These are phyloP conservation scores for Oryctes rhinoceros DNA, from an alignment of 1,140 invertebrate species.

Conservation along the genomic window DNA sequence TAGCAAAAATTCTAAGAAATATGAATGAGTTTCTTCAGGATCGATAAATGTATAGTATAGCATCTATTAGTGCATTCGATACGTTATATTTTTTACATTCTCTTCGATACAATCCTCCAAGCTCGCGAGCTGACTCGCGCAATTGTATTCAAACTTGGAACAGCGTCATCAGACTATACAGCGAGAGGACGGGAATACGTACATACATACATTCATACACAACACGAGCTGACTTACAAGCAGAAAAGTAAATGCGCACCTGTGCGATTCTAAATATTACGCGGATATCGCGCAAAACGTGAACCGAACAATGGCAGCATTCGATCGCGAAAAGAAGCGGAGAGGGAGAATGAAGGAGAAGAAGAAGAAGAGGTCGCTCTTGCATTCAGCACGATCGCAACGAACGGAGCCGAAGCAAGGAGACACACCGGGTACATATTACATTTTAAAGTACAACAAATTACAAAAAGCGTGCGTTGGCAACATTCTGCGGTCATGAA, in stretches of 20 bases:
- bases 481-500: conserved; percentile 41
- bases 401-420: background rate
- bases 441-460: conserved; percentile 44
- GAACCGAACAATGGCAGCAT: background rate
- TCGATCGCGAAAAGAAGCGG: background rate
- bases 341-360: background rate
- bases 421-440: conserved; percentile 35
- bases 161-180: background rate
- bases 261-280: conserved; percentile 28
- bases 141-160: conserved; percentile 7
- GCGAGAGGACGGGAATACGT: background rate
- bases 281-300: conserved; percentile 9
- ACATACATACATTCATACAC: background rate
- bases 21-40: too few species aligned
- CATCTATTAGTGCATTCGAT: too few species aligned
- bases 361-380: background rate
- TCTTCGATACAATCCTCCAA: too few species aligned
- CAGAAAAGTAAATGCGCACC: conserved; percentile 7
- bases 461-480: conserved; percentile 45
- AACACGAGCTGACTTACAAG: background rate
- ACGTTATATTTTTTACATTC: too few species aligned
- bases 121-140: background rate
- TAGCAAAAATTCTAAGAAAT: too few species aligned
- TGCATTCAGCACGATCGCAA: conserved; percentile 20
- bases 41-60: too few species aligned